phyloP scores from a whole-genome alignment of 2,888 invertebrate genomes.

The Andrena bucephala region DNA sequence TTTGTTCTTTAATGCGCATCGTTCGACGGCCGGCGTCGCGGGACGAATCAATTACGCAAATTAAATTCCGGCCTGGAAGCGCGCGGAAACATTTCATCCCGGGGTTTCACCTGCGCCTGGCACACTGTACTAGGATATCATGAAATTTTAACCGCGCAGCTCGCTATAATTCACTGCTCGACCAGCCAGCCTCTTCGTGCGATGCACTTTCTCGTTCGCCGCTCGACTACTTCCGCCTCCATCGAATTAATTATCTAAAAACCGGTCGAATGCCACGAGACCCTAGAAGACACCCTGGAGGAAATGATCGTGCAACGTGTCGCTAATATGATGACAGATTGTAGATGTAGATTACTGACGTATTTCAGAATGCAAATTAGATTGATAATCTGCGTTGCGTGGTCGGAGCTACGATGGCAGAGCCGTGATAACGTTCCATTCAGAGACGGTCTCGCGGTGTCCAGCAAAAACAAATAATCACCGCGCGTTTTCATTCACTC shows the following conservation, averaged over 20 bases:
- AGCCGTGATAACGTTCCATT: background rate
- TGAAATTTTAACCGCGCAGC: constrained; percentile 9
- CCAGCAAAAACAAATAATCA: background rate
- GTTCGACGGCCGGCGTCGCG: constrained; percentile 19
- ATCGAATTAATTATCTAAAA: constrained; percentile 24
- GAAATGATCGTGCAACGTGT: too few species aligned
- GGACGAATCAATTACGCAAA: constrained; percentile 48
- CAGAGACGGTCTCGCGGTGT: background rate
- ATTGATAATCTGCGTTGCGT: too few species aligned
- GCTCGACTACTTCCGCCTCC: background rate
- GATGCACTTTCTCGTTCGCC: background rate
- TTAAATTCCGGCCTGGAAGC: constrained; percentile 37
- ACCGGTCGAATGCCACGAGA: background rate
- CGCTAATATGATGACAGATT: too few species aligned
- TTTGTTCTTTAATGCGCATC: constrained; percentile 24
- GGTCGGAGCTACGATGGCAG: too few species aligned
- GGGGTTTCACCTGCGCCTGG: background rate
- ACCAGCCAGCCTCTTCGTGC: background rate
- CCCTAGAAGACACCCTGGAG: background rate
- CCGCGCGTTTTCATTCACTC: background rate
- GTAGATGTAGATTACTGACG: too few species aligned
- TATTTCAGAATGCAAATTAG: too few species aligned
- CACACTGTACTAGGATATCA: constrained; percentile 1
- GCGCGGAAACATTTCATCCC: background rate
- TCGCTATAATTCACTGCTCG: background rate